phyloP scores from a whole-genome alignment of 2,113 vertebrate species.

The Rallus limicola region DNA sequence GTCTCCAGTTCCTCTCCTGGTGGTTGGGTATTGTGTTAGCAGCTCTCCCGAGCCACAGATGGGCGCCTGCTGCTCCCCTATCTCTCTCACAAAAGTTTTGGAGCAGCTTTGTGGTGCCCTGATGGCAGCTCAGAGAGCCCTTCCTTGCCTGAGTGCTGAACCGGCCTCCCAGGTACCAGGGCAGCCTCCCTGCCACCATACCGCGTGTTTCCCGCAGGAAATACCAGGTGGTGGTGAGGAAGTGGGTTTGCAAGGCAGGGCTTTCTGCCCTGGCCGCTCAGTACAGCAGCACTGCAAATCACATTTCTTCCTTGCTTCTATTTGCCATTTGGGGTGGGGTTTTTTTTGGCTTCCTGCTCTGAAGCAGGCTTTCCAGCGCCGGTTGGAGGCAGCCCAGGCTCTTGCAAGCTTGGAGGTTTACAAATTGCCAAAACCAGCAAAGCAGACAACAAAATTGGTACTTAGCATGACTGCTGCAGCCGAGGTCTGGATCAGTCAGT shows the following conservation, averaged over 20 bases:
- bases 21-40: rapidly evolving
- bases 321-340: rapidly evolving
- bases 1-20: rapidly evolving
- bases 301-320: neutral
- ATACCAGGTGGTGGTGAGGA: neutral
- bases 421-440: neutral
- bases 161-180: neutral
- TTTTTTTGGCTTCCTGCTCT: neutral
- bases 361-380: neutral
- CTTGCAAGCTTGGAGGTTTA: neutral
- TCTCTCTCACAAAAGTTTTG: neutral
- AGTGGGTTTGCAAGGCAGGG: neutral
- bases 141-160: neutral
- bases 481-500: neutral
- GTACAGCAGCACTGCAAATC: neutral
- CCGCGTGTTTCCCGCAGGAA: neutral
- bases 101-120: neutral
- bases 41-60: rapidly evolving
- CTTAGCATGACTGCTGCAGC: rapidly evolving
- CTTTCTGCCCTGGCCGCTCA: neutral
- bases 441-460: neutral
- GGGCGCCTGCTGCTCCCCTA: neutral
- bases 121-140: neutral
- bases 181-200: rapidly evolving
- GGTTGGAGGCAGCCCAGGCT: neutral